Base-by-base conservation (phyloP, 2,888 invertebrate genomes). In the Petrophora chlorosata region DNA sequence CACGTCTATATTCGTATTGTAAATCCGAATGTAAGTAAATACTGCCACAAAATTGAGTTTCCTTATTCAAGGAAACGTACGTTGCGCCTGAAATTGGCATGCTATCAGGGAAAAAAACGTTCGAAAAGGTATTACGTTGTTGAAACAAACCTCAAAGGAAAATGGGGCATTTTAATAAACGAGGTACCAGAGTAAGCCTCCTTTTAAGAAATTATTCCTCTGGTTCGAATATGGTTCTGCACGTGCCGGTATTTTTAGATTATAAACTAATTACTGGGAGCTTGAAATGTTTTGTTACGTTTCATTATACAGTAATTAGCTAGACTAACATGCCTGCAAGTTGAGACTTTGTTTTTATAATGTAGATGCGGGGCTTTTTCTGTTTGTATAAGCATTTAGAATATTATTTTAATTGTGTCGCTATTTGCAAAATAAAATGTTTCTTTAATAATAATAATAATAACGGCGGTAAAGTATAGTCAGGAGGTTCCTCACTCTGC, bases 111-210 rank as follows among this genome's bases (percentile, higher is more conserved):
- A 29, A 41, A 30, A 23, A 43, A 42, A 23, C 13, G 12, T 40
- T 50, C 22, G 30, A 40, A 39, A 43, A 49, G 35, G 23, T 35
- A 36, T 40, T 34, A 32, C 29, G 15, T 39, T 40, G 32, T 45
- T 42, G 33, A 36, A 38, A 51, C 34, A 38, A 36, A 51, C 36
- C 46, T 34, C 42, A 52, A 52, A 52, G 35, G 41, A 38, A 51
- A 51, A 30, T 9, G 32, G 29, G 13, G 23, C 32, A 32, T 45
- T 45, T 34, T 43, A 47, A 42, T 46, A 28, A 34, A 40, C 23
- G 22, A 23, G 17, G 26, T 33, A 48, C 40, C 22, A 32, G 19
- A 32, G 22, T 40, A 54, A 46, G 38, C 42, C 35, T 25, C 29
- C 43, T 46, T 32, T 17, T 22, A 5, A 19, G 48, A 35, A 42